Percentiles rank a stretch among this genome's conserved stretches.
Evolutionary conservation across 2,888 invertebrate species (phyloP).

Genomic region (Drosophila barbarae): DNA sequence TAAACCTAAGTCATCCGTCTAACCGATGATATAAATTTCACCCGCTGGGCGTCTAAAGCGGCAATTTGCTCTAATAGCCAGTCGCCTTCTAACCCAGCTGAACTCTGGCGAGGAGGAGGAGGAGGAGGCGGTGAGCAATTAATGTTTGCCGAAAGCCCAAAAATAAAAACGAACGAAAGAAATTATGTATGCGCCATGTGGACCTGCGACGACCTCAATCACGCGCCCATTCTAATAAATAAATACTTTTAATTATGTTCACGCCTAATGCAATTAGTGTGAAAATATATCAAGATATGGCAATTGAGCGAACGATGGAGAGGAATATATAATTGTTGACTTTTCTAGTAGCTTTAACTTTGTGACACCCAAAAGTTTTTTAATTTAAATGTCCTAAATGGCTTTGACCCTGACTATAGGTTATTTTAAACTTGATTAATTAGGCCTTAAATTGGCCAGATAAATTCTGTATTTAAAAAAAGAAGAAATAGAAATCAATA

Average conservation of each 20-base stretch:
- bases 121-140: constrained; percentile 51
- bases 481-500: neutral
- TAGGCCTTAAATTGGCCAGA: neutral
- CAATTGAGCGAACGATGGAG: constrained; percentile 16
- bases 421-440: neutral
- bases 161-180: constrained; percentile 24
- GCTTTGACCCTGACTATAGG: neutral
- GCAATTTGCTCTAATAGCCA: constrained; percentile 60
- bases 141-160: constrained; percentile 44
- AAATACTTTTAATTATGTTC: constrained; percentile 48
- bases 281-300: constrained; percentile 38
- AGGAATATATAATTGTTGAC: neutral
- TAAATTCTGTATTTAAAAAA: neutral
- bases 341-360: neutral
- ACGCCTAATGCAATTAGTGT: constrained; percentile 44
- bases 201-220: constrained; percentile 40
- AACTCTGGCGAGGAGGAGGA: constrained; percentile 31
- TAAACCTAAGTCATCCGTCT: constrained; percentile 43
- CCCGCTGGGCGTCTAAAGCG: constrained; percentile 47
- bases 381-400: neutral
- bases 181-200: constrained; percentile 6
- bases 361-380: neutral
- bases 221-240: constrained; percentile 53
- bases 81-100: constrained; percentile 51
- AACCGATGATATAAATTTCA: constrained; percentile 19